These are phyloP conservation scores for Lasioglossum vierecki DNA, from an alignment of 2,888 invertebrate genomes.

Conservation along the genomic window DNA sequence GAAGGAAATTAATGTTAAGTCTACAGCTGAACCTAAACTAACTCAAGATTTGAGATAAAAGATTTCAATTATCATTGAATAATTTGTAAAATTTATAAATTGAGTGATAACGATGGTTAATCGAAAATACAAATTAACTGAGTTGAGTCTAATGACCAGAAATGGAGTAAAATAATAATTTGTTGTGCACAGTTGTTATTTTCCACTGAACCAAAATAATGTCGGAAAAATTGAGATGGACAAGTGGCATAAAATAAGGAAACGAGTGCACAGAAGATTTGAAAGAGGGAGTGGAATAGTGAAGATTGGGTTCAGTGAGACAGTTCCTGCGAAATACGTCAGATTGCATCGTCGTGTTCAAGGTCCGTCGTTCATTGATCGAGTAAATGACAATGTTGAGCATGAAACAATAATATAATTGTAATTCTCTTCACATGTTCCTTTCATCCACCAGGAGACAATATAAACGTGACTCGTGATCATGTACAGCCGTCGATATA, in stretches of 20 bases:
- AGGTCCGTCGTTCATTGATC: constrained; percentile 44
- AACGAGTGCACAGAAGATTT: not conserved
- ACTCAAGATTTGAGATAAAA: not conserved
- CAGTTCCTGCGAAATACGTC: constrained; percentile 30
- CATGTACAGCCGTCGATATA: constrained; percentile 31
- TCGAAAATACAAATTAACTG: not conserved
- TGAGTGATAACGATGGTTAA: not conserved
- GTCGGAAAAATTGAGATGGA: not conserved
- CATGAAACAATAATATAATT: constrained; percentile 64
- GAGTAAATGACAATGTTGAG: constrained; percentile 62
- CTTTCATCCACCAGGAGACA: constrained; percentile 48
- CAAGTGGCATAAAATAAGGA: not conserved
- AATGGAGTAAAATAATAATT: not conserved
- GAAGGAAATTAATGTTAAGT: no score
- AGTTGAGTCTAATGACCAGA: not conserved
- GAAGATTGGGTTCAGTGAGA: constrained; percentile 16
- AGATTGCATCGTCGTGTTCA: constrained; percentile 14
- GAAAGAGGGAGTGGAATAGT: constrained; percentile 2
- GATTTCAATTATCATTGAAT: not conserved
- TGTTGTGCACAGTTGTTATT: not conserved
- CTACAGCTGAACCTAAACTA: not conserved
- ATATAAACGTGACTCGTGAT: constrained; percentile 42
- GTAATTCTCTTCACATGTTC: constrained; percentile 58
- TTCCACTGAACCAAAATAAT: not conserved
- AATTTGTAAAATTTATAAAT: not conserved